Evolutionary conservation across 2,797 vertebrate genomes (phyloP), one percentile per base, ranked within the genome.

Genomic region (Xenops minutus): DNA sequence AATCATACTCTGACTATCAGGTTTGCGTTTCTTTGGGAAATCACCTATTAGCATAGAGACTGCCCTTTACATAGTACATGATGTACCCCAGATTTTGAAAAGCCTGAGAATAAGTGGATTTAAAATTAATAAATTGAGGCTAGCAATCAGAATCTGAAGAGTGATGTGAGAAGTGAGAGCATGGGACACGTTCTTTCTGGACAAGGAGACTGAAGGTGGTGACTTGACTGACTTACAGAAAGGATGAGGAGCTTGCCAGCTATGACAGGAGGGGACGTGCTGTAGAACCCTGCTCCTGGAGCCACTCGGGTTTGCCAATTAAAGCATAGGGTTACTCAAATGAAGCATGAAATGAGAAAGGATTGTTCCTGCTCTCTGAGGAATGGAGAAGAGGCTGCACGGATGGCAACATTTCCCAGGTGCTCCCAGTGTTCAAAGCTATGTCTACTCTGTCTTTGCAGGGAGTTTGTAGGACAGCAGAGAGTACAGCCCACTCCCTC

Each of bases 261-360:
- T 5, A 2, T 36, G 59, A 41, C 67, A 80, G 56, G 32, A 68
- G 24, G 34, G 27, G 9, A 23, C 3, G 1, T 84, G 36, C 58
- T 61, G 13, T 26, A 83, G 41, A 56, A 5, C 29, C 55, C 29
- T 43, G 48, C 39, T 83, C 34, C 59, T 74, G 72, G 44, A 83
- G 17, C 23, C 37, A 21, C 54, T 43, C 0, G 0, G 21, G 39
- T 63, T 59, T 71, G 54, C 39, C 1, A 1, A 2, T 55, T 68
- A 41, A 91, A 77, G 20, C 39, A 27, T 10, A 19, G 39, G 8
- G 36, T 76, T 71, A 61, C 37, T 71, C 39, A 71, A 27, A 56
- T 11, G 44, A 89, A 22, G 9, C 85, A 55, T 46, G 56, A 87
- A 87, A 64, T 9, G 14, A 51, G 23, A 74, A 91, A 72, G 36